A percentile compares a stretch with the other conserved stretches of the same genome.
Conservation (phyloP, 2,888 invertebrate genomes). For the Trichacis sp. region DNA sequence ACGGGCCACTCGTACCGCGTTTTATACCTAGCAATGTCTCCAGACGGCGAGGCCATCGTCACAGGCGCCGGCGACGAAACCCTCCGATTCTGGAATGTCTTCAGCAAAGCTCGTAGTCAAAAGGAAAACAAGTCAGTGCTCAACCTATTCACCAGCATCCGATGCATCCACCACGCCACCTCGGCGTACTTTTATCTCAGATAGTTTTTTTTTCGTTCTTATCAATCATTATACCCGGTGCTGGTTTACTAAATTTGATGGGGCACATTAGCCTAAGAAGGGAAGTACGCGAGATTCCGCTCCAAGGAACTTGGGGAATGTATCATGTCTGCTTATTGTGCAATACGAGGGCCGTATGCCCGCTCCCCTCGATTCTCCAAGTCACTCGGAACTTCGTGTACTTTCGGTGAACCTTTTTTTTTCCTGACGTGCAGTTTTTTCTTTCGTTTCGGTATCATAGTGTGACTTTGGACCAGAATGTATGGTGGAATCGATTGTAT, state of each 20-base stretch:
- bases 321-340: not conserved
- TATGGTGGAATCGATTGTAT: not conserved
- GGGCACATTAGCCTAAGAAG: too few species aligned
- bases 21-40: conserved; percentile 94
- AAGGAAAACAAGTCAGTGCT: conserved; percentile 94
- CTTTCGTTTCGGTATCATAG: too few species aligned
- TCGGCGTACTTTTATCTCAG: not conserved
- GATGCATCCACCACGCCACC: too few species aligned
- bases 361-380: conserved; percentile 17
- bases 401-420: conserved; percentile 4
- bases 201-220: not conserved
- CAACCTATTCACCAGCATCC: conserved; percentile 91
- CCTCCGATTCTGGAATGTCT: conserved; percentile 78
- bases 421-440: not conserved
- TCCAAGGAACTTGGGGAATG: not conserved
- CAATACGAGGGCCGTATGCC: conserved; percentile 3
- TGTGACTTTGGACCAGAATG: too few species aligned
- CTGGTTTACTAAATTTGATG: not conserved
- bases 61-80: conserved; percentile 97
- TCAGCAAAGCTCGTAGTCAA: conserved; percentile 95
- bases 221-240: too few species aligned
- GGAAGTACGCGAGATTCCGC: not conserved
- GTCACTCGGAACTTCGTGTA: conserved; percentile 14
- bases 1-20: conserved; percentile 98
- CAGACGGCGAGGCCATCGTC: conserved; percentile 98